Base-by-base conservation (phyloP, 2,888 invertebrate genomes). In the Onchidella celtica region DNA sequence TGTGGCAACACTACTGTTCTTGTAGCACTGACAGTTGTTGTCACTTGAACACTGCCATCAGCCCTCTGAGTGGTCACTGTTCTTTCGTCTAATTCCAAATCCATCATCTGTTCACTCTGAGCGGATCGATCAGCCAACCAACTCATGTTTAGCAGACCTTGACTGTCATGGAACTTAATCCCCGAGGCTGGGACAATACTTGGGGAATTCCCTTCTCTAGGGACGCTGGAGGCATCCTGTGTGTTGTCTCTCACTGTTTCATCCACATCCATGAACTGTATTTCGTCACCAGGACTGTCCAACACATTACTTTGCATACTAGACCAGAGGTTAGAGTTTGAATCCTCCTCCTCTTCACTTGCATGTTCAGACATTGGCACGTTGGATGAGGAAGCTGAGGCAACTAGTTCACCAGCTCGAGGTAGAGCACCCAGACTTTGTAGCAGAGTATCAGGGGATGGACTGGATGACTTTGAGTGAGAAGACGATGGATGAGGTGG, bases 251-350 rank as follows among this genome's bases (percentile, higher is more conserved):
- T 47, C 9, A 47, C 17, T 47, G 6, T 47, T 47, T 11, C 47
- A 47, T 47, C 47, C 17, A 47, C 47, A 17, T 47, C 47, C 47
- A 47, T 47, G 47, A 11, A 47, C 17, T 61, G 59, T 29, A 84
- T 82, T 36, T 84, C 84, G 9, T 84, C 84, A 1, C 80, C 82
- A 0, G 84, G 84, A 47, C 77, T 57, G 21, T 84, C 84, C 72
- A 84, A 27, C 6, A 73, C 66, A 70, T 80, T 84, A 9, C 76
- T 83, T 21, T 57, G 81, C 61, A 34, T 9, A 27, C 69, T 78
- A n/a, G n/a, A n/a, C 3, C 34, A 57, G 4, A 68, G 3, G 17
- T 6, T 17, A 11, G 6, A 11, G 47, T 6, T 6, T 47, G 47
- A 47, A 11, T 17, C 47, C 47, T 47, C 47, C n/a, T n/a, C n/a